Base-by-base conservation (phyloP, 2,797 vertebrate species). In the Chaunax sp. region DNA sequence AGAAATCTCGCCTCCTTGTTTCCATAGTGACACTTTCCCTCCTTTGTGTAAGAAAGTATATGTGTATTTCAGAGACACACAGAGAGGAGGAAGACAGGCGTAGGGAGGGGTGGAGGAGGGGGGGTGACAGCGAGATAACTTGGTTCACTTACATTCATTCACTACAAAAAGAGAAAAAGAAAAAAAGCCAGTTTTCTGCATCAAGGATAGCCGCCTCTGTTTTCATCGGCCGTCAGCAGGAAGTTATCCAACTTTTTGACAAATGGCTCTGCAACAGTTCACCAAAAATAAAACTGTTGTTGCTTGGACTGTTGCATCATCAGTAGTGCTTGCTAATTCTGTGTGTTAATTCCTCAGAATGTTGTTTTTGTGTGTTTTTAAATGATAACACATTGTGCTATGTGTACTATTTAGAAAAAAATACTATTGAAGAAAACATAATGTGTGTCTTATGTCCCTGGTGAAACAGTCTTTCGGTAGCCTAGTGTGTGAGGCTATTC, bases 21-120 rank as follows among this genome's bases (percentile, higher is more conserved):
- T 93, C 94, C 94, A 95, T 94, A 94, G 93, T 94, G 93, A 95
- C 94, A 93, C 91, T 93, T 92, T 90, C 82, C 87, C 91, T 92
- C 91, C 84, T 93, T 92, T 93, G 87, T 91, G 89, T 64, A 44
- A 69, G 79, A 65, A 81, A 82, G 78, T 86, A 70, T 86, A 82
- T 79, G 86, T 87, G 87, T 83, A 72, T 85, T 85, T 83, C 79
- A 82, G 84, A 87, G 83, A 80, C 82, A 82, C 82, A 79, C 74
- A 64, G 61, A 67, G 80, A 80, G 79, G 82, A 74, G 69, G 86
- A 76, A 87, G 86, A 90, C 82, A 82, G 75, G 87, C 75, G 15
- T 69, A 59, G 77, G 83, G 80, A 83, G 69, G 75, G 67, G 60
- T 1, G 33, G 33, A 12, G 13, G 52, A 19, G 75, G 75, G 81